Conservation (phyloP, 2,888 invertebrate genomes). For the Ophioninae sp. region DNA sequence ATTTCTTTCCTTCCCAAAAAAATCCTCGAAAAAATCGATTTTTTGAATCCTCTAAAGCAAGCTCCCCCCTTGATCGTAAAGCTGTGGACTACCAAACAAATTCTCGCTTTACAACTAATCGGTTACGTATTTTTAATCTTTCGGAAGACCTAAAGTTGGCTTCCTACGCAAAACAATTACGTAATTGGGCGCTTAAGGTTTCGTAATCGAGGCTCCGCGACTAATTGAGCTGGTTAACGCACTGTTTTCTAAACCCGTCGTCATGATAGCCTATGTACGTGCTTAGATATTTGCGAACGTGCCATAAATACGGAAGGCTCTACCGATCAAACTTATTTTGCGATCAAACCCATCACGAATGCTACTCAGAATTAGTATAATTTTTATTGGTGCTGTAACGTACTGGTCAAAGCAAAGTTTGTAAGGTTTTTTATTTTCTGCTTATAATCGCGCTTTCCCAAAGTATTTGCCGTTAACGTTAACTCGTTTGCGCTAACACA, state of each 20-base stretch:
- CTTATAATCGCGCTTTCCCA: background rate
- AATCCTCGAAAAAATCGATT: too few species aligned
- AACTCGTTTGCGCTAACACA: background rate
- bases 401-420: slow-evolving; percentile 27
- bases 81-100: too few species aligned
- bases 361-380: too few species aligned
- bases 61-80: too few species aligned
- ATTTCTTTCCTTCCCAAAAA: too few species aligned
- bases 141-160: background rate
- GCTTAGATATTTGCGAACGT: background rate
- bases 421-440: background rate
- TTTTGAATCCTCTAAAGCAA: too few species aligned
- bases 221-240: slow-evolving; percentile 29
- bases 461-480: background rate
- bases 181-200: background rate
- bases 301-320: slow-evolving; percentile 11
- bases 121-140: background rate
- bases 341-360: slow-evolving; percentile 29
- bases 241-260: slow-evolving; percentile 10
- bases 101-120: too few species aligned
- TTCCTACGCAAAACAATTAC: too few species aligned
- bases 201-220: slow-evolving; percentile 22
- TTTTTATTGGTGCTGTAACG: background rate
- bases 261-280: slow-evolving; percentile 5
- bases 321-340: slow-evolving; percentile 29